These are phyloP conservation scores for Macroglossus sobrinus DNA, from an alignment of 2,113 vertebrate species.

Conservation along the genomic window DNA sequence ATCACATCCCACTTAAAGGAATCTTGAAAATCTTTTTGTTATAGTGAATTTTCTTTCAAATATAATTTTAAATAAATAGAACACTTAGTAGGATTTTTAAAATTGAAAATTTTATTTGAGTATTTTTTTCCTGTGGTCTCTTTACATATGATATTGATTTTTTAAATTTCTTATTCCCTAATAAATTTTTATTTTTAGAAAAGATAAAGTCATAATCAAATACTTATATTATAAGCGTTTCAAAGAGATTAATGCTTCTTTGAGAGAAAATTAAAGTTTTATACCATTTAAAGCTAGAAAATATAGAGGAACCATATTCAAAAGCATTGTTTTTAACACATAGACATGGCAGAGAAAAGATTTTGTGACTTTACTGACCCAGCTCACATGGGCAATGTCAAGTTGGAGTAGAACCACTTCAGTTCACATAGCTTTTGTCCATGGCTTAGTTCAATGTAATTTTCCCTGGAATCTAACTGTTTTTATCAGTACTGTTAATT, in stretches of 20 bases:
- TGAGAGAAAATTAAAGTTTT: background rate
- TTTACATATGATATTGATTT: background rate
- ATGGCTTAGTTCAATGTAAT: background rate
- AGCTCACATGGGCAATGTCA: background rate
- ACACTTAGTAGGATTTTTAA: background rate
- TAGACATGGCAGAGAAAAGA: background rate
- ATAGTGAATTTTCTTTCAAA: background rate
- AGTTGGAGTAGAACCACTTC: background rate
- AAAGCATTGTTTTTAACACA: background rate
- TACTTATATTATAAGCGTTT: background rate
- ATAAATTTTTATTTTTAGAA: background rate
- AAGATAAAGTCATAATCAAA: background rate
- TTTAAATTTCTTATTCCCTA: background rate
- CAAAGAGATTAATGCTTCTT: background rate
- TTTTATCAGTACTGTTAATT: conserved; percentile 10
- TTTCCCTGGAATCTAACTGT: background rate
- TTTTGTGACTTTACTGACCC: background rate
- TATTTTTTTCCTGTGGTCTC: background rate
- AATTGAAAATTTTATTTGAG: background rate
- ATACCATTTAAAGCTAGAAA: background rate
- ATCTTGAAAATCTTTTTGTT: background rate
- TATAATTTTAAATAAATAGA: background rate
- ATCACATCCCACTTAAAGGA: background rate
- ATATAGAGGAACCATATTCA: background rate
- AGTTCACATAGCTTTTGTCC: background rate